Evolutionary conservation across 2,888 invertebrate species (phyloP), one percentile per base, ranked within the genome.

Genomic region (Aporophyla lueneburgensis): DNA sequence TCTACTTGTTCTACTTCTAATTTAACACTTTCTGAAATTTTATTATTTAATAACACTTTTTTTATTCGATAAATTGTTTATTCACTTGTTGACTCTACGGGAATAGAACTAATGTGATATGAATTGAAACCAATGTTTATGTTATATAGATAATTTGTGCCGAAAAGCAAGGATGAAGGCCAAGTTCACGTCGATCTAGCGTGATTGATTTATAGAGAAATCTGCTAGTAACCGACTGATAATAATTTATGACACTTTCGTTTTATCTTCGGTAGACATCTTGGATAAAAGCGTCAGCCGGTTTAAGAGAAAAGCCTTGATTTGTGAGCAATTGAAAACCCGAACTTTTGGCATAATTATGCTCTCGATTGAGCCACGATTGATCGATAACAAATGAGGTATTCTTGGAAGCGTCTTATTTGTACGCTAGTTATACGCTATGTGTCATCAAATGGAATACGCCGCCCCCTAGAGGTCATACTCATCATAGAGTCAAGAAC

Each of bases 121-220:
- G 54, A 54, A 16, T 51, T 53, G 33, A 43, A 54, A 53, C 24
- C 14, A 24, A 53, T 43, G 33, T 75, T 63, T 81, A 63, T 83
- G 73, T 73, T 80, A 71, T 71, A 56, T 10, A 56, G 59, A 80
- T 69, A 58, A 53, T 61, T 62, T 56, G 21, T 53, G 27, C 19
- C n/a, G 19, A 54, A 54, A 53, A 40, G 7, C 9, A 16, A 14
- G 33, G 24, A 16, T 21, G 27, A 46, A 43, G 27, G 66, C 66
- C 53, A 49, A 71, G 80, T 79, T 84, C 67, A 80, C 80, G 71
- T 40, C n/a, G 56, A 21, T 33, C 69, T 51, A 61, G 14, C 66
- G 69, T 79, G 83, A 46, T 56, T 24, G 14, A 54, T 63, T 43
- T 54, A 16, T 49, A 71, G n/a, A 21, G 16, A 61, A 54, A 27